Evolutionary conservation across 2,888 invertebrate species (phyloP), one percentile per base, ranked within the genome.

Genomic region (Synanthedon myopaeformis): DNA sequence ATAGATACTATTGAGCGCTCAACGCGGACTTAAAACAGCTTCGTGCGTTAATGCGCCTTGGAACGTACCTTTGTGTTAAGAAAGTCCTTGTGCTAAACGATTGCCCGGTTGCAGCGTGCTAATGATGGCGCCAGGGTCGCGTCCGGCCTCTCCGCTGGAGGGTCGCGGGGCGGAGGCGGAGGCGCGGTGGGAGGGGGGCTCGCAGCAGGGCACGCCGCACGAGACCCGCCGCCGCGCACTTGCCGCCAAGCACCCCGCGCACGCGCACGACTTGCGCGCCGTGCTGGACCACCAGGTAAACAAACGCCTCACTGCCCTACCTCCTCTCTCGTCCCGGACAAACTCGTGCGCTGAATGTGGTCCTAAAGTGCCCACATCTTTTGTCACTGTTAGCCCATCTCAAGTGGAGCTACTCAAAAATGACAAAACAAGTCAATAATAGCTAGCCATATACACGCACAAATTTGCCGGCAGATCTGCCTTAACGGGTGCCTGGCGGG

Each of bases 201-300:
- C 56, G 56, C 56, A 57, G 14, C 51, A 49, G 52, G 58, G 54
- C 52, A 55, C 73, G n/a, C 72, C 80, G 60, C 95, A 96, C 76
- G 94, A 94, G 67, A 89, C 90, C 70, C 89, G 96, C 41, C 89
- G 91, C 52, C 91, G 92, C 66, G 89, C 91, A 68, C 87, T 94
- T 42, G 89, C 91, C 53, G 86, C 91, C 51, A 84, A 89, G 53
- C 96, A 97, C 83, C 95, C 95, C 41, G 93, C 97, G 17, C 93
- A 94, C 71, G 91, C 90, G 53, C 91, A 95, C 49, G 92, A 93
- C 56, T 85, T 97, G 52, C 89, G 91, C 60, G 91, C 91, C 62
- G 92, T 91, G 66, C 85, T 93, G 49, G 92, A 92, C 65, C 90
- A 89, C 64, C 94, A 94, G 89, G 92, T 93, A 73, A 13, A 8